These are phyloP conservation scores for Orgyia antiqua DNA, from an alignment of 2,888 invertebrate species.

Conservation along the genomic window DNA sequence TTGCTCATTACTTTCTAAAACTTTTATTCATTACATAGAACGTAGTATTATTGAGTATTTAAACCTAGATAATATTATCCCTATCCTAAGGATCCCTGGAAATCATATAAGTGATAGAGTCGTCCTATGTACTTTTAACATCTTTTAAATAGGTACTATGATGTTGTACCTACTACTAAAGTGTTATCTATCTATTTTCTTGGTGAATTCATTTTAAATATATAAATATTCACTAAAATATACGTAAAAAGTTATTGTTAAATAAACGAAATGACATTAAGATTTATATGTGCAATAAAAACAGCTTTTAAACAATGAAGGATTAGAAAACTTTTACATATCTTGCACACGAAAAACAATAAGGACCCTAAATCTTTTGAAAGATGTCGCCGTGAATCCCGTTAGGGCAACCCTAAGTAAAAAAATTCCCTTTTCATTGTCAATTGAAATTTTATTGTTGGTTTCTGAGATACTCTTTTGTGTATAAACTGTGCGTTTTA, in stretches of 20 bases:
- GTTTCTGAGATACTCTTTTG: slow-evolving; percentile 74
- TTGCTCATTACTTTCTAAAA: too few relatives aligned
- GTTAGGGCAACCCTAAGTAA: slow-evolving; percentile 54
- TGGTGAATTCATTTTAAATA: too few relatives aligned
- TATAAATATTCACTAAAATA: neutral
- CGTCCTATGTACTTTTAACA: too few relatives aligned
- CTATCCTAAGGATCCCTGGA: too few relatives aligned
- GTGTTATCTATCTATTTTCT: too few relatives aligned
- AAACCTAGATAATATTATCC: too few relatives aligned
- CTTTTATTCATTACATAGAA: too few relatives aligned
- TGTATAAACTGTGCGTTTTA: slow-evolving; percentile 70
- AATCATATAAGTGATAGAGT: too few relatives aligned
- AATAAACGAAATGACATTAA: slow-evolving; percentile 14
- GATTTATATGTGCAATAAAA: slow-evolving; percentile 21
- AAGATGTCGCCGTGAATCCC: slow-evolving; percentile 58
- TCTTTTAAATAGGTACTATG: too few relatives aligned
- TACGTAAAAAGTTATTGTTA: slow-evolving; percentile 6
- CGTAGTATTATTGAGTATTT: too few relatives aligned
- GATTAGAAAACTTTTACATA: slow-evolving; percentile 45
- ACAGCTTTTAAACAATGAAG: slow-evolving; percentile 25
- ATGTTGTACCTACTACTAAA: too few relatives aligned
- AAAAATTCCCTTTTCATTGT: slow-evolving; percentile 62
- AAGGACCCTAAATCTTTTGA: slow-evolving; percentile 59
- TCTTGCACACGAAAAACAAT: slow-evolving; percentile 57
- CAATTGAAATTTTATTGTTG: slow-evolving; percentile 77